phyloP scores from a whole-genome alignment of 64 coral and sea anemone species.

The Platygyra sinensis region DNA sequence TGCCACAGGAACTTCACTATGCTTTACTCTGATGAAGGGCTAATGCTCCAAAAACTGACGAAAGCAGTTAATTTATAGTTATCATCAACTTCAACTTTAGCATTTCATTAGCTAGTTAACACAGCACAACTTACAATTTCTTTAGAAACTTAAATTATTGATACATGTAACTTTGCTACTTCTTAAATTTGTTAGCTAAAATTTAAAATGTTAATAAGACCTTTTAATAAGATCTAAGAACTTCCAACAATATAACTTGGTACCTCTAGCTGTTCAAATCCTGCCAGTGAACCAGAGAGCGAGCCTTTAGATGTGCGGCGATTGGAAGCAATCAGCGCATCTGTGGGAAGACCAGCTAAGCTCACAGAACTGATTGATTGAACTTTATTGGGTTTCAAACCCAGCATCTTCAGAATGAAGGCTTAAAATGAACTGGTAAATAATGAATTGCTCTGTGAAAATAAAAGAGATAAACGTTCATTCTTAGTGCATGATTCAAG shows the following conservation, averaged over 20 bases:
- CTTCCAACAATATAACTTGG: neutral
- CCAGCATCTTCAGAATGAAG: neutral
- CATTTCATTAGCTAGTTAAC: too few relatives aligned
- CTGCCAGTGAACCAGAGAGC: slow-evolving; percentile 22
- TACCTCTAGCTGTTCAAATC: slow-evolving; percentile 53
- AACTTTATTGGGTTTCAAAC: slow-evolving; percentile 37
- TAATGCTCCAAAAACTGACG: too few relatives aligned
- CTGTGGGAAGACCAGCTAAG: slow-evolving; percentile 36
- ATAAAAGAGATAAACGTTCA: neutral
- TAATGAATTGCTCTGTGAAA: neutral
- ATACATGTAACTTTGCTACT: too few relatives aligned
- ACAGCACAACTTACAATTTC: too few relatives aligned
- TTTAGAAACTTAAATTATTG: too few relatives aligned
- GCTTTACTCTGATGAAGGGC: too few relatives aligned
- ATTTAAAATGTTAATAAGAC: too few relatives aligned
- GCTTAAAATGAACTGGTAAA: neutral
- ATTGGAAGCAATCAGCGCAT: neutral
- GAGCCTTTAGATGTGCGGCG: slow-evolving; percentile 13
- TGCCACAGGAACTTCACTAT: too few relatives aligned
- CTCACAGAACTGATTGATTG: slow-evolving; percentile 35
- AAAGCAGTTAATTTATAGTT: too few relatives aligned
- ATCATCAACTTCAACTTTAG: too few relatives aligned
- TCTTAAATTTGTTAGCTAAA: too few relatives aligned
- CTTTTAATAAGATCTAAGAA: neutral
- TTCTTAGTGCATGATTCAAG: neutral